These are phyloP conservation scores for Nannoperca obscura DNA, from an alignment of 2,797 vertebrate species.

Conservation along the genomic window DNA sequence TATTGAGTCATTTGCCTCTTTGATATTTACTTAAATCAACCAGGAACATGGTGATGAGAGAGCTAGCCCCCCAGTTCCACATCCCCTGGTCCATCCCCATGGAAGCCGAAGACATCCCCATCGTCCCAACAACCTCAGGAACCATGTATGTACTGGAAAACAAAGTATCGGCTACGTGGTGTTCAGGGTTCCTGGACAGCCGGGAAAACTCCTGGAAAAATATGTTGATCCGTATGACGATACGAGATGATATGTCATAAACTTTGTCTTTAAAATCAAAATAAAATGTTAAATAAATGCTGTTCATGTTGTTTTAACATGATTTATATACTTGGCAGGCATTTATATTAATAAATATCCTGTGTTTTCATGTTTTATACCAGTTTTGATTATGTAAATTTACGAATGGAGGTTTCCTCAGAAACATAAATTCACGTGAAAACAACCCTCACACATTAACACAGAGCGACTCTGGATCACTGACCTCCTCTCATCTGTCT, in stretches of 20 bases:
- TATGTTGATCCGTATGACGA: not conserved
- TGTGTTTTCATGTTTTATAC: too few relatives aligned
- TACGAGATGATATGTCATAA: not conserved
- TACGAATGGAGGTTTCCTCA: too few relatives aligned
- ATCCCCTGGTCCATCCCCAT: conserved; percentile 99
- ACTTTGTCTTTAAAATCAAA: too few relatives aligned
- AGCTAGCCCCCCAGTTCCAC: conserved; percentile 96
- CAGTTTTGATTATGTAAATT: too few relatives aligned
- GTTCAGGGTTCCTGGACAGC: not conserved
- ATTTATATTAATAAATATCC: too few relatives aligned
- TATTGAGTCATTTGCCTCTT: not conserved
- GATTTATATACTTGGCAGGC: too few relatives aligned
- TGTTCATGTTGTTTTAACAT: too few relatives aligned
- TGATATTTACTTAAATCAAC: not conserved
- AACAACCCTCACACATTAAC: not conserved
- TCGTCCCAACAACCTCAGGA: conserved; percentile 98
- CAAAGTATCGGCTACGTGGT: not conserved
- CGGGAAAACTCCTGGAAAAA: not conserved
- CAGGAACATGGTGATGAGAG: conserved; percentile 98
- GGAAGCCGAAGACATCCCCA: conserved; percentile 98
- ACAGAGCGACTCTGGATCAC: not conserved
- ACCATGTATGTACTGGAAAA: conserved; percentile 89
- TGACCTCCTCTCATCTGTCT: not conserved
- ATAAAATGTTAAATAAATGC: too few relatives aligned
- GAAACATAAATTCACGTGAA: not conserved